Percentiles rank a stretch among this genome's conserved stretches.
phyloP scores from a whole-genome alignment of 2,797 vertebrate genomes.

The Apogon hyalosoma region DNA sequence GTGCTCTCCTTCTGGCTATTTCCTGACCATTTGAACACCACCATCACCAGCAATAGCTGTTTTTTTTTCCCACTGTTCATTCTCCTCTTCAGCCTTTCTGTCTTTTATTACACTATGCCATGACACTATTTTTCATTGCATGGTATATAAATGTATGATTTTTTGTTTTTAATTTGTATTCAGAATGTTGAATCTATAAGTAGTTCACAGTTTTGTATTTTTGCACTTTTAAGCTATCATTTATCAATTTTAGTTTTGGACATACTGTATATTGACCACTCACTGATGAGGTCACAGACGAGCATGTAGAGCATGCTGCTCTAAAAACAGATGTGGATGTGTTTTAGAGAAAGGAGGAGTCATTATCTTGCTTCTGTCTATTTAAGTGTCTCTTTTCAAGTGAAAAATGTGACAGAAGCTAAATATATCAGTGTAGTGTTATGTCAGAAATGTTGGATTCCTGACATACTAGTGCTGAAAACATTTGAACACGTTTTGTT shows the following conservation, averaged over 20 bases:
- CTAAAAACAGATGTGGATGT: slow-evolving; percentile 14
- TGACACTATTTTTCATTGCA: slow-evolving; percentile 88
- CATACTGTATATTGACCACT: slow-evolving; percentile 87
- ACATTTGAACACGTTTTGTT: slow-evolving; percentile 36
- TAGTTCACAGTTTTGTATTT: slow-evolving; percentile 96
- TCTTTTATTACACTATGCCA: slow-evolving; percentile 31
- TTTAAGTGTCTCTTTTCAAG: neutral
- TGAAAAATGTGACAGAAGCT: slow-evolving; percentile 24
- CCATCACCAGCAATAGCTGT: slow-evolving; percentile 89
- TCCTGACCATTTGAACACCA: slow-evolving; percentile 82
- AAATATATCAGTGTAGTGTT: slow-evolving; percentile 38
- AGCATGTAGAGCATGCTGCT: slow-evolving; percentile 37
- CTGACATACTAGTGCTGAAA: neutral
- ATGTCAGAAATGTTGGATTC: slow-evolving; percentile 16
- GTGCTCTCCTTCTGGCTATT: slow-evolving; percentile 54
- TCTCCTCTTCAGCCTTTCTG: neutral
- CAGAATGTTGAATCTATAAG: slow-evolving; percentile 89
- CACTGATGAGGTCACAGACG: slow-evolving; percentile 58
- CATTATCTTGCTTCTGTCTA: slow-evolving; percentile 6
- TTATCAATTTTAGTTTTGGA: slow-evolving; percentile 83
- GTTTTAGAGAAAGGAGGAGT: slow-evolving; percentile 15
- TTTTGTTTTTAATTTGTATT: slow-evolving; percentile 62
- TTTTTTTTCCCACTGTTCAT: slow-evolving; percentile 23
- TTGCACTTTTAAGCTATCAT: slow-evolving; percentile 93
- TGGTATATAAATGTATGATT: slow-evolving; percentile 84